phyloP scores from a whole-genome alignment of 2,888 invertebrate species.

The Pristionchus exspectatus region DNA sequence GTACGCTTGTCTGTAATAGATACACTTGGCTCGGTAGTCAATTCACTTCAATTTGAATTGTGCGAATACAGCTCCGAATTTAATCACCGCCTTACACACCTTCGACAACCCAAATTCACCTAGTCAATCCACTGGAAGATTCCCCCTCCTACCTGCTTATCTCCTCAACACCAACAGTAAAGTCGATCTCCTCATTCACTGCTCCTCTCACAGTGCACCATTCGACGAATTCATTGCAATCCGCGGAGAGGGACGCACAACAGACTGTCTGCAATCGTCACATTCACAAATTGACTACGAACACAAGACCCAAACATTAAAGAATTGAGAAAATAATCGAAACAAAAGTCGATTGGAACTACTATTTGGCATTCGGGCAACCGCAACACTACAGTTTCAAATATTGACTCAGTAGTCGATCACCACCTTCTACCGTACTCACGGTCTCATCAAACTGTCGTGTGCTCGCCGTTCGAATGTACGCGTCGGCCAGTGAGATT shows the following conservation, averaged over 20 bases:
- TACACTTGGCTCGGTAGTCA: neutral
- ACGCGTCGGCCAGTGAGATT: conserved; percentile 33
- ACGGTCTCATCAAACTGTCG: conserved; percentile 49
- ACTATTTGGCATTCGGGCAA: no score
- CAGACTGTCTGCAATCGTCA: neutral
- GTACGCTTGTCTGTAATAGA: conserved; percentile 54
- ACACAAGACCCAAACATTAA: no score
- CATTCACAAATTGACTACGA: no score
- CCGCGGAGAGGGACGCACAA: conserved; percentile 57
- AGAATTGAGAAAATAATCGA: neutral
- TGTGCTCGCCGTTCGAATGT: conserved; percentile 14
- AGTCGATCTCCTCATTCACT: conserved; percentile 39
- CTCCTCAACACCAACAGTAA: conserved; percentile 53
- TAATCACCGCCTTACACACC: neutral
- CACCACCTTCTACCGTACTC: neutral
- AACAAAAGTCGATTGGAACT: no score
- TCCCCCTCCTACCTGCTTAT: conserved; percentile 55
- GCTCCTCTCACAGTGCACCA: conserved; percentile 72
- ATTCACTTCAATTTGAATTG: neutral
- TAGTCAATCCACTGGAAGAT: neutral
- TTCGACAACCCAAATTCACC: neutral
- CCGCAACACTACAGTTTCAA: no score
- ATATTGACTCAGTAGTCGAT: neutral
- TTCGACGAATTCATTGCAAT: conserved; percentile 74
- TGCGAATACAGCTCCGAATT: neutral